These are phyloP conservation scores for Lacanobia wlatinum DNA, from an alignment of 2,888 invertebrate genomes.

Conservation along the genomic window DNA sequence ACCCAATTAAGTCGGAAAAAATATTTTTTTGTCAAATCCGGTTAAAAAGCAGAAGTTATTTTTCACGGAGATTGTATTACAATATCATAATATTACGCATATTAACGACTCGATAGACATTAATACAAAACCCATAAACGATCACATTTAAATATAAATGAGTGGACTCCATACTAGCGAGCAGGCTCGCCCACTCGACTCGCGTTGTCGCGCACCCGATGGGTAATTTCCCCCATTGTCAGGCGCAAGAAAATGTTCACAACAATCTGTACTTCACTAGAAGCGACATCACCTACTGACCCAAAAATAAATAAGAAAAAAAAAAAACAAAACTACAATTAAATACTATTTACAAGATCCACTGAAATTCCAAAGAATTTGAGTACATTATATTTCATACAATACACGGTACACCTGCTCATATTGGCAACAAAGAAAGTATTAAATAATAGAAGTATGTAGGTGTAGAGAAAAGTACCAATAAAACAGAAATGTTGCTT, in stretches of 20 bases:
- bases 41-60: neutral
- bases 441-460: conserved; percentile 50
- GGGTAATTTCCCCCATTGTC: conserved; percentile 90
- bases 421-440: conserved; percentile 56
- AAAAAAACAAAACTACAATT: conserved; percentile 13
- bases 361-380: conserved; percentile 41
- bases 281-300: conserved; percentile 53
- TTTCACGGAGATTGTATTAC: conserved; percentile 30
- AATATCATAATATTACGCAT: conserved; percentile 27
- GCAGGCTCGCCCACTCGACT: conserved; percentile 75
- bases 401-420: conserved; percentile 52
- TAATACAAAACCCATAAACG: conserved; percentile 12
- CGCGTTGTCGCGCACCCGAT: conserved; percentile 82
- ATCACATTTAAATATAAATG: conserved; percentile 37
- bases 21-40: neutral
- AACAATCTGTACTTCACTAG: conserved; percentile 55
- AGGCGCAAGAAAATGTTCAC: conserved; percentile 84
- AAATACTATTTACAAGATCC: conserved; percentile 21
- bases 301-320: conserved; percentile 37
- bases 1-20: neutral
- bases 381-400: conserved; percentile 47
- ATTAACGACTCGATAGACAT: conserved; percentile 22
- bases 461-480: conserved; percentile 51
- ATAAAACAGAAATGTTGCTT: conserved; percentile 56
- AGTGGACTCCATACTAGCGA: conserved; percentile 67